These are phyloP conservation scores for Drosophila cracens DNA, from an alignment of 2,888 invertebrate species.

Conservation along the genomic window DNA sequence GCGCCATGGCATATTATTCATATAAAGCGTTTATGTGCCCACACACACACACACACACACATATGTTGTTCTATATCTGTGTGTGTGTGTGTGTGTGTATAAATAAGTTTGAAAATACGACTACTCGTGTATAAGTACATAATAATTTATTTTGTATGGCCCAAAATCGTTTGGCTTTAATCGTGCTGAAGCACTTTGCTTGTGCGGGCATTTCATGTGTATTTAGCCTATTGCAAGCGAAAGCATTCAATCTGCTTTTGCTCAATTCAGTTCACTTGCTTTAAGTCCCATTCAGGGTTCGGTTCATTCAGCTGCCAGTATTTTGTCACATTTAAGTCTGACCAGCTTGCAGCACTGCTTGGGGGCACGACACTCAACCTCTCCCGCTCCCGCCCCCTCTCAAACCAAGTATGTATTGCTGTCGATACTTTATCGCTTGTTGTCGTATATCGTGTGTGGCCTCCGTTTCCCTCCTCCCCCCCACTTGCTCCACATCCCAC, in stretches of 20 bases:
- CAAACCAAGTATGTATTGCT: not conserved
- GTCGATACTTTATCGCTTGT: conserved; percentile 14
- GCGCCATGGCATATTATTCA: conserved; percentile 21
- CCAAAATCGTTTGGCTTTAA: conserved; percentile 10
- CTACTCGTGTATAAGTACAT: not conserved
- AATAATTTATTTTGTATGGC: conserved; percentile 6
- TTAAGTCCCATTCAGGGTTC: conserved; percentile 17
- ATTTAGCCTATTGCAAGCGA: conserved; percentile 6
- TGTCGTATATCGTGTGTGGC: not conserved
- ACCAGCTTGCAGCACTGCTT: conserved; percentile 5
- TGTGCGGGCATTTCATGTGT: conserved; percentile 3
- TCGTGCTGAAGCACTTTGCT: conserved; percentile 8
- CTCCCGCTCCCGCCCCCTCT: not conserved
- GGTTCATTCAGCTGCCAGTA: conserved; percentile 9
- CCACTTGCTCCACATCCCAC: not conserved
- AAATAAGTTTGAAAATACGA: not conserved
- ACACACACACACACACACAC: not conserved
- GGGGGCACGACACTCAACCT: not conserved
- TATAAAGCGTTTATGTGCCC: conserved; percentile 34
- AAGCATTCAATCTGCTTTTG: conserved; percentile 20
- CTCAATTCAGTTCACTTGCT: conserved; percentile 12
- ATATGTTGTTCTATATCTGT: not conserved
- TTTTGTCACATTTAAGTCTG: conserved; percentile 32
- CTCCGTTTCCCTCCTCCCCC: not conserved
- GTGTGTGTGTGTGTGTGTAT: too few species aligned